A percentile compares a stretch with the other conserved stretches of the same genome.
phyloP scores from a whole-genome alignment of 1,140 invertebrate genomes.

The Maniola jurtina region DNA sequence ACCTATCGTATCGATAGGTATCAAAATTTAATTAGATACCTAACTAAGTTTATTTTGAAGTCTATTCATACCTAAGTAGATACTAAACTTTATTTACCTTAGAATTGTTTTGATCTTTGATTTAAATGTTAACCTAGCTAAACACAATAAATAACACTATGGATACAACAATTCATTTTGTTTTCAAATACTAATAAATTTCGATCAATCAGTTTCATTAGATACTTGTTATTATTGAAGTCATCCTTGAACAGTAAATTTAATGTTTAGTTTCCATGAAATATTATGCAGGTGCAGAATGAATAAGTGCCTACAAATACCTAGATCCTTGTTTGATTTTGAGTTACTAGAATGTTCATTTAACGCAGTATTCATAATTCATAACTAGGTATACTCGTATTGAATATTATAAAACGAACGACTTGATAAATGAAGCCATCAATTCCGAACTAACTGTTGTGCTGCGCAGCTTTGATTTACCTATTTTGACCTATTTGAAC shows the following conservation, averaged over 20 bases:
- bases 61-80: too few species aligned
- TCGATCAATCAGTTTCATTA: constrained; percentile 32
- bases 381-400: background rate
- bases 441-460: background rate
- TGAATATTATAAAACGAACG: background rate
- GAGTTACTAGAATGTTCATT: background rate
- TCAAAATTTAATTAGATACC: too few species aligned
- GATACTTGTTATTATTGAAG: constrained; percentile 25
- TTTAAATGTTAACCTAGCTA: constrained; percentile 1
- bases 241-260: constrained; percentile 28
- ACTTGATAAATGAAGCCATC: background rate
- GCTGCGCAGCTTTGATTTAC: too few species aligned
- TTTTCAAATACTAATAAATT: constrained; percentile 23
- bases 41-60: too few species aligned
- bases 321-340: background rate
- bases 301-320: constrained; percentile 11
- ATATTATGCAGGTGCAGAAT: constrained; percentile 14
- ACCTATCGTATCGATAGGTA: too few species aligned
- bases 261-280: constrained; percentile 17
- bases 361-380: constrained; percentile 2
- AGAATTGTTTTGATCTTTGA: background rate
- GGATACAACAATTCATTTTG: constrained; percentile 27
- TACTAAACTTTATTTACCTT: too few species aligned
- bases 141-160: constrained; percentile 24
- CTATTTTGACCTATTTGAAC: too few species aligned